Evolutionary conservation across 2,113 vertebrate species (phyloP), one percentile per base, ranked within the genome.

Genomic region (Aegotheles bennettii): DNA sequence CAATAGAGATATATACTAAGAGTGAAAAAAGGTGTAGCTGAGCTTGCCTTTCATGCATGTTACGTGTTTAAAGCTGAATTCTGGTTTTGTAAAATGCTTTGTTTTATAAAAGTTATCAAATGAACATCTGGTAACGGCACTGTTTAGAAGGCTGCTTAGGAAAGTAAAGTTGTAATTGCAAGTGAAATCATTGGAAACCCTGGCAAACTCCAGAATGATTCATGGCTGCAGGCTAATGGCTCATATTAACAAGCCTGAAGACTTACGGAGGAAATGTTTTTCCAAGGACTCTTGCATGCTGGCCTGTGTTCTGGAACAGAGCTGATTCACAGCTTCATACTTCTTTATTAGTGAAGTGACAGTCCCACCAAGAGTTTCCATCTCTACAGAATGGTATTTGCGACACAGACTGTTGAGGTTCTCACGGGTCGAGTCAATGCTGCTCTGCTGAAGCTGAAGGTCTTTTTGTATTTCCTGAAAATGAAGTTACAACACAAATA

Each of bases 351-450:
- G 97, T 16, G 96, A 97, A 3, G 98, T 98, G 96, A 99, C 95
- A n/a, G 98, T 97, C 75, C 97, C 79, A 23, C 99, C 99, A 86
- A 99, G 98, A 77, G 81, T 87, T 77, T 98, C 98, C 95, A 99
- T 94, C 91, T 99, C 99, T 20, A 91, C 95, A 0, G 98, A 99
- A 40, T 99, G 98, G 94, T 99, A 98, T 33, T 98, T 98, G 81
- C 99, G 98, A 91, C 99, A 99, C 47, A 99, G 96, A 51, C 97
- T 96, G 21, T 98, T 99, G 69, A 99, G 98, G 16, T 96, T 98
- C 95, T 99, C 99, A 82, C 97, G 97, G 5, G 98, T 98, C 0
- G 95, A 97, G 86, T 99, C 98, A 95, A 99, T 98, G 95, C 89
- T 97, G 79, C 96, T 96, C 59, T 99, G 98, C 88, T 98, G 98